These are phyloP conservation scores for Tupiocoris notatus DNA, from an alignment of 2,888 invertebrate species.

Conservation along the genomic window DNA sequence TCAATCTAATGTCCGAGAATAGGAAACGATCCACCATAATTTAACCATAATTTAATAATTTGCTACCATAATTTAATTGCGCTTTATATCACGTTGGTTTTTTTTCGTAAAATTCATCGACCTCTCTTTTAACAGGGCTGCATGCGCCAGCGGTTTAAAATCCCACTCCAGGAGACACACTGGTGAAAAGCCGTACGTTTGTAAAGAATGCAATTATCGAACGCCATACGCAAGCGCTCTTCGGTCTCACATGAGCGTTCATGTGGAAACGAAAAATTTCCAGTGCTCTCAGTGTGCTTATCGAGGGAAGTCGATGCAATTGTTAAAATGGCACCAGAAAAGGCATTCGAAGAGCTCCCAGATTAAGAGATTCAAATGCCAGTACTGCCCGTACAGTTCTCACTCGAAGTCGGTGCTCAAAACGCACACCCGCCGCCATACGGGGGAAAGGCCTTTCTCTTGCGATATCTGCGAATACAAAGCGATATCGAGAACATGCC, in stretches of 20 bases:
- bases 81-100: too few species aligned
- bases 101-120: too few species aligned
- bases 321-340: neutral
- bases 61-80: too few species aligned
- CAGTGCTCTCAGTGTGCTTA: neutral
- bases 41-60: too few species aligned
- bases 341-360: neutral
- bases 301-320: neutral
- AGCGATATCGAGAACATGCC: neutral
- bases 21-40: too few species aligned
- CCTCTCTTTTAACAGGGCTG: neutral
- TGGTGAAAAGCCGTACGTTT: conserved; percentile 12
- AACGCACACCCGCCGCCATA: conserved; percentile 1
- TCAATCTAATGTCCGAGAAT: too few species aligned
- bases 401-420: neutral
- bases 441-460: conserved; percentile 3
- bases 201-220: conserved; percentile 5
- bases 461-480: conserved; percentile 10
- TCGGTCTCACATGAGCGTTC: too few species aligned
- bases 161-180: conserved; percentile 23
- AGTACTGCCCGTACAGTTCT: neutral
- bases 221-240: too few species aligned
- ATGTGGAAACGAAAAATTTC: neutral
- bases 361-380: neutral
- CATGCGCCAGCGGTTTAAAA: neutral